phyloP scores from a whole-genome alignment of 1,140 invertebrate species.

The Harpegnathos saltator region DNA sequence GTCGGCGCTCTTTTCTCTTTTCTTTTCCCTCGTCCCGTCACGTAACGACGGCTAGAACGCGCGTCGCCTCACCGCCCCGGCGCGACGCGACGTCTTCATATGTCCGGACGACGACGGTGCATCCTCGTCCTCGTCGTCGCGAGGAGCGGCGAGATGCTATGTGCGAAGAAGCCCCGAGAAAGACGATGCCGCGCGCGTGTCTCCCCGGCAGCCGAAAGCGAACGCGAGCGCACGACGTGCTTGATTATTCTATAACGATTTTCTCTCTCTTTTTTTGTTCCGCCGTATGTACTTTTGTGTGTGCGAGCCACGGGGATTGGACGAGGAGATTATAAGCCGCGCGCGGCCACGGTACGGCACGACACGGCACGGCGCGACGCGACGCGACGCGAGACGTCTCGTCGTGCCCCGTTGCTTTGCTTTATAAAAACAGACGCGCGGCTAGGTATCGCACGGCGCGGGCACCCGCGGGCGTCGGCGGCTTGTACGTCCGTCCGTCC shows the following conservation, averaged over 20 bases:
- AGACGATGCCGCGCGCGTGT: constrained; percentile 21
- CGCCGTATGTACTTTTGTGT: constrained; percentile 78
- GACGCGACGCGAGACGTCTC: constrained; percentile 59
- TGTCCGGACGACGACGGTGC: constrained; percentile 10
- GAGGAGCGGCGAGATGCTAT: neutral
- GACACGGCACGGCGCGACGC: constrained; percentile 78
- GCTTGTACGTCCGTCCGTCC: constrained; percentile 62
- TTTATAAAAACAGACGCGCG: constrained; percentile 55
- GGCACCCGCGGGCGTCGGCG: constrained; percentile 80
- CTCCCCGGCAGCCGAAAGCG: constrained; percentile 17
- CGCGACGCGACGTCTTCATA: constrained; percentile 34
- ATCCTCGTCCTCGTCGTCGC: constrained; percentile 33
- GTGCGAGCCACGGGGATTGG: constrained; percentile 78
- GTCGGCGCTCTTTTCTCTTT: constrained; percentile 8
- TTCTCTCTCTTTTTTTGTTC: constrained; percentile 71
- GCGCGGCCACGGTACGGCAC: constrained; percentile 61
- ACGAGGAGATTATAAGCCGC: constrained; percentile 78
- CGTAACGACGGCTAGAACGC: neutral
- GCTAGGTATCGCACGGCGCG: constrained; percentile 24
- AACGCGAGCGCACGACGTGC: constrained; percentile 43
- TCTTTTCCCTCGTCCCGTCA: neutral
- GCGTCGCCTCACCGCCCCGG: constrained; percentile 2
- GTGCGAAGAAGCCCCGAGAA: neutral
- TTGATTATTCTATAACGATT: constrained; percentile 82
- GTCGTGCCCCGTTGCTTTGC: constrained; percentile 25